Base-by-base conservation (phyloP, 2,113 vertebrate species). In the Apeltes quadracus region DNA sequence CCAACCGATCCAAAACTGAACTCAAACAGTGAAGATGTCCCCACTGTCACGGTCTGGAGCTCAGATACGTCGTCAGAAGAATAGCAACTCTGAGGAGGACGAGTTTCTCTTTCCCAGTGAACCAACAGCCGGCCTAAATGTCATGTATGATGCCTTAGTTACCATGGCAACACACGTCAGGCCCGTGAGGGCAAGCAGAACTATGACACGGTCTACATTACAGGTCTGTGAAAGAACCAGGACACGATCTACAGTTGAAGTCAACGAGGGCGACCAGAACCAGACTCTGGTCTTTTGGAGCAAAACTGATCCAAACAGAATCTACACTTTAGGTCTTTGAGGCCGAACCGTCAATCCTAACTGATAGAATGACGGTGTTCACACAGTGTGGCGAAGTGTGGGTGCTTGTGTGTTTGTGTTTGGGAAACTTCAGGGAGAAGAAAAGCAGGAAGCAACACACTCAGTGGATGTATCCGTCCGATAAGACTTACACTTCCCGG, bases 401-500 rank as follows among this genome's bases (percentile, higher is more conserved):
- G 5, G 76, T 41, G 41, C 69, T 5, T 50, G 51, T 62, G 48
- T 53, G 61, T 57, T 61, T 53, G 27, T 65, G 50, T 4, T 23
- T 18, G 23, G 3, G 14, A 27, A 43, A 39, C 22, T 9, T 10
- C 38, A 61, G 56, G 39, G n/a, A 41, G 58, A 61, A 61, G 36
- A 61, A 61, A 41, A 61, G 58, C 58, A 61, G 58, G 58, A 61
- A 61, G 36, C 57, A 25, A 44, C 23, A 12, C 39, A 61, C 38
- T 23, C n/a, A 23, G 75, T 41, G 58, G 7, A 5, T 41, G 86
- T 61, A 78, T 79, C 72, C 55, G 46, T 43, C 25, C 7, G 88
- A 88, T 89, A 86, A 88, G 72, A 81, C 61, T 59, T 61, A 82
- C 75, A 75, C 70, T 84, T 87, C 84, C 84, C 83, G 79, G 48